A percentile compares a stretch with the other conserved stretches of the same genome.
phyloP scores from a whole-genome alignment of 1,140 invertebrate species.

The Bicyclus anynana region DNA sequence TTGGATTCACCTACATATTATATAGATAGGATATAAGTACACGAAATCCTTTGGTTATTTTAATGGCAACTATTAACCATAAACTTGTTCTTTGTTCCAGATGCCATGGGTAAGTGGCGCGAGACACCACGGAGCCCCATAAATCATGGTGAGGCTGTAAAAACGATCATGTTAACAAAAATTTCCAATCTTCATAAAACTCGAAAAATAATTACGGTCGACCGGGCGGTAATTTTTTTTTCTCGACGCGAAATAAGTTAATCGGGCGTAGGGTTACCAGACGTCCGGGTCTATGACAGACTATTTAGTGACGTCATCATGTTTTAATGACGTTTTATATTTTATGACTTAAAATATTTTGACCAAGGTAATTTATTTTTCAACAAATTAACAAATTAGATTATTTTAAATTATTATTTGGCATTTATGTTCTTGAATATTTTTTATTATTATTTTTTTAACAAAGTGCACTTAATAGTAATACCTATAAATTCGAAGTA shows the following conservation, averaged over 20 bases:
- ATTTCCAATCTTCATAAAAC: constrained; percentile 75
- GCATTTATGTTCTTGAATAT: too few species aligned
- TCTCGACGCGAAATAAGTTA: constrained; percentile 68
- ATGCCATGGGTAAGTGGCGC: constrained; percentile 79
- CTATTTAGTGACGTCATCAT: too few species aligned
- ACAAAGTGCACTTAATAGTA: too few species aligned
- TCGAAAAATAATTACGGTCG: constrained; percentile 66
- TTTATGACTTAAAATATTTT: too few species aligned
- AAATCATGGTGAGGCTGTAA: constrained; percentile 56
- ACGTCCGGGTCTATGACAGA: neutral
- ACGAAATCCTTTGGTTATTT: neutral
- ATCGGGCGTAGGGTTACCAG: constrained; percentile 31
- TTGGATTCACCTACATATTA: too few species aligned
- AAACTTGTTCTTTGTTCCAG: constrained; percentile 77
- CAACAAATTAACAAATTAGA: too few species aligned
- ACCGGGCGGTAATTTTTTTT: constrained; percentile 40
- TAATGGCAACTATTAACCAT: constrained; percentile 8
- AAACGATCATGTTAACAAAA: constrained; percentile 64
- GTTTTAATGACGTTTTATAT: too few species aligned
- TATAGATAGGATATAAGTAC: too few species aligned
- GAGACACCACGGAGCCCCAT: constrained; percentile 47
- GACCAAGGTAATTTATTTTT: too few species aligned
- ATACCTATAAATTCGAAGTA: too few species aligned
- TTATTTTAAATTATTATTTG: too few species aligned
- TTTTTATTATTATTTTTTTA: too few species aligned